Conservation (phyloP, 37 sponge, comb jelly and placozoan species). For the Beroe forskalii region DNA sequence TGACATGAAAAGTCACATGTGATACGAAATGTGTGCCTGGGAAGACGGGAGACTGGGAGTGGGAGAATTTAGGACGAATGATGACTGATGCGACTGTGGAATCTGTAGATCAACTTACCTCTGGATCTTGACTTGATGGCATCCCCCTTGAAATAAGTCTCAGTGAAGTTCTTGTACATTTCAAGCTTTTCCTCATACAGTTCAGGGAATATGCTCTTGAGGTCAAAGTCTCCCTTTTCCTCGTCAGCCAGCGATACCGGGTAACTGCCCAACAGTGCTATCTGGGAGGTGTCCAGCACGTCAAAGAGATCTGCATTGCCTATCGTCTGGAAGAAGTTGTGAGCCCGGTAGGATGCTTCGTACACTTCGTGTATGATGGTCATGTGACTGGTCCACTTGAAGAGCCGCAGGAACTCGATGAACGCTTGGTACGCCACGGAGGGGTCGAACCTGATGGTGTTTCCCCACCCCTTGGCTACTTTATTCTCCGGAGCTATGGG, state of each 20-base stretch:
- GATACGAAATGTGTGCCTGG: too few species aligned
- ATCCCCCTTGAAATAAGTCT: slow-evolving; percentile 15
- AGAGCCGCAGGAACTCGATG: neutral
- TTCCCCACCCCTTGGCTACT: neutral
- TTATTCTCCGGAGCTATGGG: neutral
- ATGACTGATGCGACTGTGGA: too few species aligned
- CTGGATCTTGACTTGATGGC: neutral
- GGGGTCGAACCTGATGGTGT: slow-evolving; percentile 1
- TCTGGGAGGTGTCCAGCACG: neutral
- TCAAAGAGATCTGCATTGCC: neutral
- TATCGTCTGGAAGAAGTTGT: neutral
- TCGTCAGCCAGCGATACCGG: slow-evolving; percentile 1
- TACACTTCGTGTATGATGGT: slow-evolving; percentile 8
- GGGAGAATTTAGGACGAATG: too few species aligned
- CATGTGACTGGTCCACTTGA: slow-evolving; percentile 27
- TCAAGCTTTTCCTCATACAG: neutral
- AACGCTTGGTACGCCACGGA: neutral
- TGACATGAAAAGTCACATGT: too few species aligned
- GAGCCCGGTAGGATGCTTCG: neutral
- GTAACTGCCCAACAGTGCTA: neutral
- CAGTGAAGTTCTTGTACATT: neutral
- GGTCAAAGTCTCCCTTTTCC: neutral
- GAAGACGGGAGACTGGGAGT: too few species aligned
- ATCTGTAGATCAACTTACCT: neutral
- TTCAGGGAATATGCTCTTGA: neutral